Conservation (phyloP, 2,888 invertebrate species). For the Drosophila emarginata region DNA sequence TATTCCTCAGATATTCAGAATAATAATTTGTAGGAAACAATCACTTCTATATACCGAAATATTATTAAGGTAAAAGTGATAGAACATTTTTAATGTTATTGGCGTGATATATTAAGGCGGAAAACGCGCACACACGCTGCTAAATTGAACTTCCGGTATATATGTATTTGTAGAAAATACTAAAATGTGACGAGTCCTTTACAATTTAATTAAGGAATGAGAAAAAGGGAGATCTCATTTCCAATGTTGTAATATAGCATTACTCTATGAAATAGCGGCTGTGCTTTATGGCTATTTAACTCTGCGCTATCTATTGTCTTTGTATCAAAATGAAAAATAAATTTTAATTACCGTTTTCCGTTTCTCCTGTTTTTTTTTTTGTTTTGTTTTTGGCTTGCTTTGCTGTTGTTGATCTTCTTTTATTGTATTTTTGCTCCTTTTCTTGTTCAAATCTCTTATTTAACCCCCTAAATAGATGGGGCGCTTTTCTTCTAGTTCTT, state of each 20-base stretch:
- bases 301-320: slow-evolving; percentile 6
- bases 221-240: too few relatives aligned
- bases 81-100: too few relatives aligned
- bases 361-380: slow-evolving; percentile 14
- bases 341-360: slow-evolving; percentile 10
- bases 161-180: too few relatives aligned
- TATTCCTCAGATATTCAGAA: background rate
- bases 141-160: too few relatives aligned
- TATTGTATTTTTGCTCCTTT: background rate
- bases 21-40: background rate
- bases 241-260: too few relatives aligned
- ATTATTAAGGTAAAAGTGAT: too few relatives aligned
- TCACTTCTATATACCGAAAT: background rate
- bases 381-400: slow-evolving; percentile 10
- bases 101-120: too few relatives aligned
- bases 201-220: too few relatives aligned
- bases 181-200: too few relatives aligned
- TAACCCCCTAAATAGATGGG: background rate
- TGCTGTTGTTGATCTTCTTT: background rate
- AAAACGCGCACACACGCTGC: too few relatives aligned
- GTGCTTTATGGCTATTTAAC: background rate
- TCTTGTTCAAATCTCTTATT: slow-evolving; percentile 12
- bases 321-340: background rate
- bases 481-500: background rate
- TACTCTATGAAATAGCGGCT: background rate